Evolutionary conservation across 2,888 invertebrate species (phyloP), one percentile per base, ranked within the genome.

Genomic region (Metellina segmentata): DNA sequence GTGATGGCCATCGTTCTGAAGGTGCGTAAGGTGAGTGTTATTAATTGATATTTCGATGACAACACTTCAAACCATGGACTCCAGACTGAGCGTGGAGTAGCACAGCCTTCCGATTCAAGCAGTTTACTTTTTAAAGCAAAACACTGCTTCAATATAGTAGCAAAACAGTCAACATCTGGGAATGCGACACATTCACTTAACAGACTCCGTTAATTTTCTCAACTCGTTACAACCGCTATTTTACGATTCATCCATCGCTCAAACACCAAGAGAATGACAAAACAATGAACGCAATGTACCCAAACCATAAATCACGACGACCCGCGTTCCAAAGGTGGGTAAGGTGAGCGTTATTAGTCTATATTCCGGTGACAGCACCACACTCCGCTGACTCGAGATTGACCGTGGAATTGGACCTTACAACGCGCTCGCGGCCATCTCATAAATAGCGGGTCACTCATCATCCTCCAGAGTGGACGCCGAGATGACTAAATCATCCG

Each of bases 401-500:
- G 19, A 51, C 51, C 8, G 7, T 51, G 70, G 19, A 19, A 8
- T 70, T 19, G 19, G 70, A 16, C 70, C 16, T 19, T 70, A n/a
- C 19, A n/a, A 16, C 70, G 8, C 70, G 70, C 70, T 0, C 9
- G 8, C n/a, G 16, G 8, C 9, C n/a, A 70, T 70, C 16, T 70
- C 72, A 72, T 72, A 72, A 72, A 72, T 72, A 20, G 20, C 72
- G 34, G 9, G 72, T n/a, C 34, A 34, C 34, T n/a, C 34, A 13
- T 48, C 75, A 13, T 8, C 71, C 8, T 5, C 16, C 49, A 48
- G 16, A 49, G 34, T 34, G 75, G 9, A 6, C 7, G 81, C 53
- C 9, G 69, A 19, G 34, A 81, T 86, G 85, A 51, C 51, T 78
- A 51, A 86, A 86, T 86, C 70, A 86, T 86, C 85, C 85, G 70